A percentile compares a stretch with the other conserved stretches of the same genome.
Evolutionary conservation across 2,797 vertebrate genomes (phyloP).

Genomic region (Knipowitschia caucasica): DNA sequence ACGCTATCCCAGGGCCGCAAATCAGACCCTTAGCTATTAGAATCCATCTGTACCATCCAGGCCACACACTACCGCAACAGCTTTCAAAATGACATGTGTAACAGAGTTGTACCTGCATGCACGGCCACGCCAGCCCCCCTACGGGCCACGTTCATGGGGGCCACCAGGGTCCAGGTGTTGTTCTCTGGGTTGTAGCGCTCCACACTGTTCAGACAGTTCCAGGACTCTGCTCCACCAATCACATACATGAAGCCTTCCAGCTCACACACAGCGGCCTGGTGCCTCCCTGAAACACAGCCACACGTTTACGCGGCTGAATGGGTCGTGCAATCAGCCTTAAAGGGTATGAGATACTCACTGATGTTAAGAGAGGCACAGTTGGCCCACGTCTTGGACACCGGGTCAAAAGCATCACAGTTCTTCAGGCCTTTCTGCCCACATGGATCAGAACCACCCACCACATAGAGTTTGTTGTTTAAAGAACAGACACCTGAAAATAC

Average conservation of each 20-base stretch:
- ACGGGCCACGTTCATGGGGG: slow-evolving; percentile 94
- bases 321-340: neutral
- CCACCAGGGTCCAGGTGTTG: slow-evolving; percentile 93
- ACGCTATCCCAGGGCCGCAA: too few relatives aligned
- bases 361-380: slow-evolving; percentile 93
- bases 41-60: too few relatives aligned
- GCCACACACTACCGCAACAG: too few relatives aligned
- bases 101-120: slow-evolving; percentile 71
- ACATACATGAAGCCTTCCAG: slow-evolving; percentile 90
- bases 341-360: slow-evolving; percentile 74
- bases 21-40: too few relatives aligned
- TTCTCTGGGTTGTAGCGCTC: slow-evolving; percentile 94
- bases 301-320: neutral
- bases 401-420: slow-evolving; percentile 97
- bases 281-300: slow-evolving; percentile 80
- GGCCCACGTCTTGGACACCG: slow-evolving; percentile 88
- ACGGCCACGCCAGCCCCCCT: slow-evolving; percentile 90
- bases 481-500: slow-evolving; percentile 86
- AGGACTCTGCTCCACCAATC: slow-evolving; percentile 94
- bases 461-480: slow-evolving; percentile 90
- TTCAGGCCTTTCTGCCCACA: slow-evolving; percentile 97
- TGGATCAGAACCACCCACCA: slow-evolving; percentile 96
- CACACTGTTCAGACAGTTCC: slow-evolving; percentile 96
- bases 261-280: slow-evolving; percentile 94
- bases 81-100: too few relatives aligned